Evolutionary conservation across 2,113 vertebrate species (phyloP), one percentile per base, ranked within the genome.

Genomic region (Epinephelus fuscoguttatus): DNA sequence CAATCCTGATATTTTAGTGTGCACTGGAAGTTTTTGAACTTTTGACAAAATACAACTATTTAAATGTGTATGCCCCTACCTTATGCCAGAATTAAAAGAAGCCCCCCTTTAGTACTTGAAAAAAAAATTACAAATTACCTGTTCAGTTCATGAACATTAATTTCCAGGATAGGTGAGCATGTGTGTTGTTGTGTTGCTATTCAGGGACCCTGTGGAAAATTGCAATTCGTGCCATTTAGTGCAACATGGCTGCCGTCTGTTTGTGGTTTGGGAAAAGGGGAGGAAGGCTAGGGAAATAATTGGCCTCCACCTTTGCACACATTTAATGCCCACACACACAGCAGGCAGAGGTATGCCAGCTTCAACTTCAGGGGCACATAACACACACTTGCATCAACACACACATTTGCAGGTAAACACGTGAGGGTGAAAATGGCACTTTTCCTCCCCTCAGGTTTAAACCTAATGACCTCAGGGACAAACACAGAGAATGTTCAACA

Each of bases 301-400:
- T 70, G 45, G 80, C 71, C 30, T 69, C 71, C 70, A 67, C 70
- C 62, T 74, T 70, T 42, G 60, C 50, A 59, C 62, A 63, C 62
- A 66, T 4, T 66, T 27, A 52, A 72, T 10, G 6, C 61, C 69
- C 75, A 60, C 69, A 50, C 25, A 73, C 53, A 78, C 25, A 57
- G 53, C 40, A 59, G 27, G 11, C 15, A 40, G 52, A 57, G n/a
- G 19, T n/a, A 30, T 63, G 57, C 57, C 59, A 53, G 77, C 59
- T 56, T 49, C 27, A 7, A 57, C 23, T 17, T 4, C 52, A 45
- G 14, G 33, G 27, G 12, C 60, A 53, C 59, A 49, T 3, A 21
- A 71, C 49, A 2, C 74, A 52, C n/a, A 27, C 25, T n/a, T 10
- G 12, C 60, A 53, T 50, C 37, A 21, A 71, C 49, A 2, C 74